A percentile compares a stretch with the other conserved stretches of the same genome.
Conservation (phyloP, 2,797 vertebrate species). For the Spinibarbus caldwelli region DNA sequence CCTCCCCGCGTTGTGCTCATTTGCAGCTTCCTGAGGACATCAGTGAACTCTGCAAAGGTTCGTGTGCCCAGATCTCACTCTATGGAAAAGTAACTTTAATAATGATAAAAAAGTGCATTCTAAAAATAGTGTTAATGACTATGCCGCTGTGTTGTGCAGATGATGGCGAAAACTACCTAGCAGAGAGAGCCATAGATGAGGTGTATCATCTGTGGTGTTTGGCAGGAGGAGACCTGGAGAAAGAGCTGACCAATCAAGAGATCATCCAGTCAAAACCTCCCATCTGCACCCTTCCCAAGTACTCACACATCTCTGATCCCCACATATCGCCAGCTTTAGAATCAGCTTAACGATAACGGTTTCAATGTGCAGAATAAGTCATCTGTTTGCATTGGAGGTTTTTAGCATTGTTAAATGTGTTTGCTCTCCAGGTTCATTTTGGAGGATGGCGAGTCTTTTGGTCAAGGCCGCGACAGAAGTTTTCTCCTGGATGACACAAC, state of each 20-base stretch:
- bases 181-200: constrained; percentile 93
- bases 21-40: constrained; percentile 94
- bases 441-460: constrained; percentile 96
- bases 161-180: constrained; percentile 87
- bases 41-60: constrained; percentile 91
- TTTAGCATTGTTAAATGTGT: neutral
- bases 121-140: neutral
- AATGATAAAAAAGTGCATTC: neutral
- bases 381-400: neutral
- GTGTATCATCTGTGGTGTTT: constrained; percentile 98
- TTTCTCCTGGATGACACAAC: constrained; percentile 96
- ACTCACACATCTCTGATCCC: constrained; percentile 58
- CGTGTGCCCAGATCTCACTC: neutral
- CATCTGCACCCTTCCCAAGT: constrained; percentile 95
- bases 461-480: constrained; percentile 92
- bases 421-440: constrained; percentile 84
- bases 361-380: neutral
- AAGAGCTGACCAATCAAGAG: constrained; percentile 95
- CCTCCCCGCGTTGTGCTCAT: constrained; percentile 89
- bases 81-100: neutral
- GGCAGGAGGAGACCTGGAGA: constrained; percentile 97
- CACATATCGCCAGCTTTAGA: neutral
- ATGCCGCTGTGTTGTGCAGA: constrained; percentile 58
- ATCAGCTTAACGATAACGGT: neutral
- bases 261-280: constrained; percentile 98